Base-by-base conservation (phyloP, 2,888 invertebrate genomes). In the Drosophila fulvimacula region DNA sequence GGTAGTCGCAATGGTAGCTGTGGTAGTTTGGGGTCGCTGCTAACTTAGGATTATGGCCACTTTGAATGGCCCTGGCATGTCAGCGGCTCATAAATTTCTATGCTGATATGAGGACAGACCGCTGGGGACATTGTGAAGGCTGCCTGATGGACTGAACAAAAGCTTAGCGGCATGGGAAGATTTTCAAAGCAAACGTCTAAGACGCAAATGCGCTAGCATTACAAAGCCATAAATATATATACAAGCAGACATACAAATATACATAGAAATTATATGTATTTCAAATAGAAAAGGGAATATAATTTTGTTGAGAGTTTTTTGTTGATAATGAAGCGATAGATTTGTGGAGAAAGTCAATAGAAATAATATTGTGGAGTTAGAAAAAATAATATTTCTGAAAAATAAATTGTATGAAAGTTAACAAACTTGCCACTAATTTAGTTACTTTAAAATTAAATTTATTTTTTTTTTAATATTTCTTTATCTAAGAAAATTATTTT, bases 21-120 rank as follows among this genome's bases (percentile, higher is more conserved):
- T 52, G 39, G 41, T 46, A 17, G 21, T 21, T 30, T 17, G 27
- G 38, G 32, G 53, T 62, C 32, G 68, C 30, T 2, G 19, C 24
- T 46, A 48, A 59, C 59, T 71, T 62, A 56, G 71, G 81, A 87
- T 81, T 83, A 87, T 76, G 69, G 65, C 62, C 84, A 71, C 60
- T 68, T 68, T 73, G 56, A 84, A 87, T 81, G 61, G 84, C 75
- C 66, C 67, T 86, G 84, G 87, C 84, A 83, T 82, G 87, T 86
- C 87, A 86, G 81, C 81, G 81, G 73, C 69, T 82, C 84, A 83
- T 86, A 82, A 82, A 83, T 83, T 76, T 69, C 65, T 41, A 69
- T 67, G 71, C 59, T 75, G 77, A 86, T 77, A 69, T 62, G 79
- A 59, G 60, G 68, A 72, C 52, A 74, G 76, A 19, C 56, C 59